Evolutionary conservation across 92 coral and sea anemone genomes (phyloP), one percentile per base, ranked within the genome.

Genomic region (Epizoanthus ramosus): DNA sequence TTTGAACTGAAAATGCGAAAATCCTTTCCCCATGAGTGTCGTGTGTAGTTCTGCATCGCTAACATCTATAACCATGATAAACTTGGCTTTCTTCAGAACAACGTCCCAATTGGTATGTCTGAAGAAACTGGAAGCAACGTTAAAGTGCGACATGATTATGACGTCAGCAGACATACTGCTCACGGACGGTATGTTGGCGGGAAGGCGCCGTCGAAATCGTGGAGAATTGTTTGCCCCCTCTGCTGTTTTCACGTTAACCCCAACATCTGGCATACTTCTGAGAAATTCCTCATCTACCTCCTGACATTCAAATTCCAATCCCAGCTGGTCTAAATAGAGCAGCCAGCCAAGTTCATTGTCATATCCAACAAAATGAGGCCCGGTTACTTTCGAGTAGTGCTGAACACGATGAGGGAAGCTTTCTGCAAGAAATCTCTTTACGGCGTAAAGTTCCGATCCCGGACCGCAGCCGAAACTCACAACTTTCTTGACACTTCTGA

Each of bases 191-290:
- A 77, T 10, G 5, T 39, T 41, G 21, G 66, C 71, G 9, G 82
- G 82, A 77, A 77, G 82, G 1, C 82, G 82, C 23, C 82, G 82
- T 1, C 82, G 82, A 61, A 77, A 77, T 77, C 82, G 53, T 37
- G 82, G 71, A 1, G 71, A 35, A 17, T 10, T 57, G 57, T 13
- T 21, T 6, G 24, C 82, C 71, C 59, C 71, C 52, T 58, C 19
- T 22, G 15, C 10, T 1, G 13, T 10, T 39, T 54, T 58, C 7
- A 28, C 23, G 4, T 13, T 23, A 6, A 43, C 18, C 24, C 82
- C 82, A 21, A 21, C 53, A 12, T 77, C 82, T 3, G 82, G 82
- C 28, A 77, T 35, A 21, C 56, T 77, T 14, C 57, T 39, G 43
- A 77, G 39, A 39, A 77, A 77, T 15, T 61, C 21, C 66, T 77